Percentiles rank a stretch among this genome's conserved stretches.
phyloP scores from a whole-genome alignment of 2,888 invertebrate genomes.

The Synanthedon formicaeformis region DNA sequence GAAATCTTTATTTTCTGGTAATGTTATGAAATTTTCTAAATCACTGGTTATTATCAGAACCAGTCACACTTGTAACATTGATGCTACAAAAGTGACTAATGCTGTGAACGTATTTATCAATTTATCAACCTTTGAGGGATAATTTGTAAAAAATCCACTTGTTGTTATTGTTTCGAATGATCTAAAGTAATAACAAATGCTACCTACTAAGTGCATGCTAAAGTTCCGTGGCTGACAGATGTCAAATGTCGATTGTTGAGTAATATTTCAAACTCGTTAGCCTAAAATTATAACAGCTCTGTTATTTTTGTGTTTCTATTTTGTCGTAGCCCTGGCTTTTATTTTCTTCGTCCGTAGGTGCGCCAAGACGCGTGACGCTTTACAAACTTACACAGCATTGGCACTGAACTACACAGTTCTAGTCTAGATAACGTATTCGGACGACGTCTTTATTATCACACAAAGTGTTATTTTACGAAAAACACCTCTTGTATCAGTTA shows the following conservation, averaged over 20 bases:
- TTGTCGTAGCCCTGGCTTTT: constrained; percentile 50
- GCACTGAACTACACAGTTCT: constrained; percentile 61
- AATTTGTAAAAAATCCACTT: too few relatives aligned
- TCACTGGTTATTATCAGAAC: too few relatives aligned
- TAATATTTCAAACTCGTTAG: constrained; percentile 19
- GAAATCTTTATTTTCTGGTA: background rate
- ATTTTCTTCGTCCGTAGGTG: constrained; percentile 51
- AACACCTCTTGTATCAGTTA: too few relatives aligned
- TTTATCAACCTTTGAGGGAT: too few relatives aligned
- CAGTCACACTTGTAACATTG: too few relatives aligned
- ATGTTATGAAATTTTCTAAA: too few relatives aligned
- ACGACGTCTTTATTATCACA: constrained; percentile 26
- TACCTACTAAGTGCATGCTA: too few relatives aligned
- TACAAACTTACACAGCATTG: constrained; percentile 56
- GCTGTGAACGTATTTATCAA: too few relatives aligned
- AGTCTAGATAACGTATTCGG: constrained; percentile 57
- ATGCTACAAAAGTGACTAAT: too few relatives aligned
- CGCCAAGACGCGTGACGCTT: constrained; percentile 65
- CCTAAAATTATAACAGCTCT: constrained; percentile 34
- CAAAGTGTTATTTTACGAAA: constrained; percentile 4
- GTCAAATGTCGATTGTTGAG: constrained; percentile 21
- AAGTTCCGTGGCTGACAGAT: background rate
- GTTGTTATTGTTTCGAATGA: too few relatives aligned
- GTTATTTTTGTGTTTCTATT: constrained; percentile 53
- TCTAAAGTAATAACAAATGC: too few relatives aligned